phyloP scores from a whole-genome alignment of 1,140 invertebrate species.

The Hestina assimilis region DNA sequence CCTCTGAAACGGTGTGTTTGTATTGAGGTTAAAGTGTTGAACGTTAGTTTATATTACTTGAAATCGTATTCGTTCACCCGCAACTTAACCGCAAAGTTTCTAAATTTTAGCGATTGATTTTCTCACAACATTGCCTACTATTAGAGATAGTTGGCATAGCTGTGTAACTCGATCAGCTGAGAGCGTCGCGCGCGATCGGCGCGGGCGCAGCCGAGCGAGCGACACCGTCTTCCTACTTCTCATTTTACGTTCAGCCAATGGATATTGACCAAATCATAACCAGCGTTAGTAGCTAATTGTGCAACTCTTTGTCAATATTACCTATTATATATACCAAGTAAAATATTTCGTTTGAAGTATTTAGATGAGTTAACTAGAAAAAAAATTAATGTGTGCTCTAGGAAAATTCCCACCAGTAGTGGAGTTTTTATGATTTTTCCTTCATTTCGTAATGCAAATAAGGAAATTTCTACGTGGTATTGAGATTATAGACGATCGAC shows the following conservation, averaged over 20 bases:
- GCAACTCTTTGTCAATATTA: conserved; percentile 5
- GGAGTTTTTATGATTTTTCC: too few relatives aligned
- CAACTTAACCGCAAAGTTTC: conserved; percentile 31
- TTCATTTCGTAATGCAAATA: too few relatives aligned
- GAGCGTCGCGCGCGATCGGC: conserved; percentile 44
- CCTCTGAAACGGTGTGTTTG: too few relatives aligned
- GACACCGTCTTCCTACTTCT: conserved; percentile 66
- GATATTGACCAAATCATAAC: conserved; percentile 52
- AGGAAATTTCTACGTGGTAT: too few relatives aligned
- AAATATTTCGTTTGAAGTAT: too few relatives aligned
- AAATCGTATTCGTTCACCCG: conserved; percentile 30
- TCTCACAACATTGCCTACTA: conserved; percentile 54
- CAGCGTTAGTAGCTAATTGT: conserved; percentile 38
- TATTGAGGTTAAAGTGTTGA: conserved; percentile 13
- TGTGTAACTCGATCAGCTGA: conserved; percentile 58
- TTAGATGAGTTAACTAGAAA: too few relatives aligned
- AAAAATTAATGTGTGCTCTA: too few relatives aligned
- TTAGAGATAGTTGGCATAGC: conserved; percentile 49
- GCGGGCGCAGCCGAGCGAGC: conserved; percentile 53
- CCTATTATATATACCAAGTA: too few relatives aligned
- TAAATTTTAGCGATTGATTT: conserved; percentile 43
- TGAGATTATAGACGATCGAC: too few relatives aligned
- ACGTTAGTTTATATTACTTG: conserved; percentile 17
- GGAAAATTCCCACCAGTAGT: too few relatives aligned
- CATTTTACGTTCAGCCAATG: conserved; percentile 52